A percentile compares a stretch with the other conserved stretches of the same genome.
Evolutionary conservation across 2,113 vertebrate species (phyloP).

Genomic region (Catharus bicknelli): DNA sequence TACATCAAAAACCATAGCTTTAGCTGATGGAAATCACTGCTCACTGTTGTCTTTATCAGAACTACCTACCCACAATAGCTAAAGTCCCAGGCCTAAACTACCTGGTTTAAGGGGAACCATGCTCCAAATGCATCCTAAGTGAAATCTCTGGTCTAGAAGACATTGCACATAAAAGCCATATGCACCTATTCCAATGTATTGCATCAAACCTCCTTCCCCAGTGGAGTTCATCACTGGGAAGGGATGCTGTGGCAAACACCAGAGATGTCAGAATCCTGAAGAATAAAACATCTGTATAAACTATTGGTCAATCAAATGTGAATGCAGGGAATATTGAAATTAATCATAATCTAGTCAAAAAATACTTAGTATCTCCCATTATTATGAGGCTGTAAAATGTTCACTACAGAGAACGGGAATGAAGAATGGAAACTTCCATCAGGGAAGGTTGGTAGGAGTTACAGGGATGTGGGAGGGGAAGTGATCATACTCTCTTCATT

Average conservation of each 20-base stretch:
- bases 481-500: neutral
- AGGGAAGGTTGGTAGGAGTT: neutral
- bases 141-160: neutral
- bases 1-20: neutral
- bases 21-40: neutral
- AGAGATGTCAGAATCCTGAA: neutral
- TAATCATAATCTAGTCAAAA: slow-evolving; percentile 25
- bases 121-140: neutral
- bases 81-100: neutral
- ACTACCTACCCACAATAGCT: neutral
- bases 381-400: slow-evolving; percentile 22
- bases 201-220: neutral
- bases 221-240: neutral
- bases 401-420: slow-evolving; percentile 11
- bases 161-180: neutral
- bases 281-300: neutral
- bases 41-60: neutral
- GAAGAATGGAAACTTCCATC: slow-evolving; percentile 5
- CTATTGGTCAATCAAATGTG: neutral
- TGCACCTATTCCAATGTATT: neutral
- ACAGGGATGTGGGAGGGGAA: neutral
- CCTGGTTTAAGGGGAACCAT: neutral
- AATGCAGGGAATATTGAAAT: slow-evolving; percentile 13
- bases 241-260: neutral
- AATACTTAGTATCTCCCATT: neutral